Evolutionary conservation across 2,888 invertebrate genomes (phyloP).

Genomic region (Acanthosoma haemorrhoidale): DNA sequence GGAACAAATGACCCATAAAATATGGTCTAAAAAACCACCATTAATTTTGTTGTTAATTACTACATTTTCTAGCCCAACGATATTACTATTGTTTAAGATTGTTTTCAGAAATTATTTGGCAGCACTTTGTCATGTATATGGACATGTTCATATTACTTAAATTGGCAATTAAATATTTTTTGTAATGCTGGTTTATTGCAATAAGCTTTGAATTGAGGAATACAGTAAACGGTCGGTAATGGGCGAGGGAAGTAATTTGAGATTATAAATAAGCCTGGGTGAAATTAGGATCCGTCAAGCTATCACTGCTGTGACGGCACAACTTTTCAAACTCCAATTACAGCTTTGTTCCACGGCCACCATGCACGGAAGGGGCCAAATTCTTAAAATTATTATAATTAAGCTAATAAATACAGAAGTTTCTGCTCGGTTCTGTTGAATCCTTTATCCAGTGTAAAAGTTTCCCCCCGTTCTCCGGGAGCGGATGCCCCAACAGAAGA

Average conservation of each 20-base stretch:
- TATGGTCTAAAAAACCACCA: too few species aligned
- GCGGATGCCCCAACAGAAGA: background rate
- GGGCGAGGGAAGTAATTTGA: background rate
- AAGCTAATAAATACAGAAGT: background rate
- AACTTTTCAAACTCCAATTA: background rate
- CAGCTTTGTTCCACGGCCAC: background rate
- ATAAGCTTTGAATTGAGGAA: too few species aligned
- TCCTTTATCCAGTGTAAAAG: background rate
- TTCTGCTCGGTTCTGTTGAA: background rate
- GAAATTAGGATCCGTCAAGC: background rate
- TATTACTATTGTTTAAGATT: too few species aligned
- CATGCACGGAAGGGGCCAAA: background rate
- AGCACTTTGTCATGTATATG: too few species aligned
- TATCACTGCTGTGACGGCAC: background rate
- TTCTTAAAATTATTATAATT: slow-evolving; percentile 10
- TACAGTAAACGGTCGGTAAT: background rate
- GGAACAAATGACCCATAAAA: too few species aligned
- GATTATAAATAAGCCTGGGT: background rate
- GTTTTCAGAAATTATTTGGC: too few species aligned
- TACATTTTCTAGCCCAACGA: too few species aligned
- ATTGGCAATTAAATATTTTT: too few species aligned
- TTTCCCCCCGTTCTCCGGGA: too few species aligned
- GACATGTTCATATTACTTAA: too few species aligned
- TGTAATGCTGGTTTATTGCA: too few species aligned
- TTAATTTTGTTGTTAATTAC: too few species aligned